Conservation (phyloP, 2,113 vertebrate genomes). For the Cricetomys ansorgei region DNA sequence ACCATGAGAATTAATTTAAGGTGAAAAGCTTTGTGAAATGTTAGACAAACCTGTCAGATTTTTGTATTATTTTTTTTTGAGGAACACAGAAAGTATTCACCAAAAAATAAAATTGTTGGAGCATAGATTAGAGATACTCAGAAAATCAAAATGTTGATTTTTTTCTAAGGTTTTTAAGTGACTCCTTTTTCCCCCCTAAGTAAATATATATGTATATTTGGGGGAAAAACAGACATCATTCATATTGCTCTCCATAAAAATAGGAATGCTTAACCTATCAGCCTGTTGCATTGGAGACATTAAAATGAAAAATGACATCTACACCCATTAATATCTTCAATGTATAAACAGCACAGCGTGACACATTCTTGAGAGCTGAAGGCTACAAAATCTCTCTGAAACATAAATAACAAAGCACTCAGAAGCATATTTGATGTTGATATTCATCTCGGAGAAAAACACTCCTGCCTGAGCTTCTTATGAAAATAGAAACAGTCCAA, state of each 20-base stretch:
- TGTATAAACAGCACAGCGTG: constrained; percentile 99
- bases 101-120: constrained; percentile 39
- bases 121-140: constrained; percentile 64
- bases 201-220: constrained; percentile 82
- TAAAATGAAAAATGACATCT: constrained; percentile 97
- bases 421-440: constrained; percentile 99
- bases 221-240: constrained; percentile 86
- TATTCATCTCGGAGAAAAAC: constrained; percentile 98
- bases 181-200: constrained; percentile 72
- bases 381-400: constrained; percentile 92
- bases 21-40: neutral
- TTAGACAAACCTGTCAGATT: neutral
- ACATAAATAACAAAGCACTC: constrained; percentile 99
- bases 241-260: constrained; percentile 86
- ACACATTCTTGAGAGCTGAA: constrained; percentile 98
- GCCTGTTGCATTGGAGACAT: constrained; percentile 96
- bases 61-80: neutral
- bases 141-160: constrained; percentile 58
- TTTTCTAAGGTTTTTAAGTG: constrained; percentile 72
- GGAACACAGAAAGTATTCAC: neutral
- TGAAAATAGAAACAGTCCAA: constrained; percentile 99
- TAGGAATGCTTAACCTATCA: constrained; percentile 93
- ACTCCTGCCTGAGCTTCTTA: constrained; percentile 94
- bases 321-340: constrained; percentile 97
- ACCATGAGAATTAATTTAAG: constrained; percentile 25